Percentiles rank a stretch among this genome's conserved stretches.
phyloP scores from a whole-genome alignment of 2,888 invertebrate genomes.

The Rotaria macrura region DNA sequence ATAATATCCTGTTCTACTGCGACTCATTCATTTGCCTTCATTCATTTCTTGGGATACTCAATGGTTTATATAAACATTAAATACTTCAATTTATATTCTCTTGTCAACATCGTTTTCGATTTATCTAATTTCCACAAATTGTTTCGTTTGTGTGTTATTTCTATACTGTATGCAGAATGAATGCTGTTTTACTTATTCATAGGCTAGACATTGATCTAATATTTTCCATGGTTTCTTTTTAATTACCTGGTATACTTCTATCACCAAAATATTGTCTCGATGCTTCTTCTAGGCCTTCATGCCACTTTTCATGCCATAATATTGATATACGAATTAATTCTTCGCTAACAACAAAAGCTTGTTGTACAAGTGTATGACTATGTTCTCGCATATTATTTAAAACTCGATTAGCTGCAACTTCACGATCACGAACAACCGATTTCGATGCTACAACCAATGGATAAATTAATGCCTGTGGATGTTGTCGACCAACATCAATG shows the following conservation, averaged over 20 bases:
- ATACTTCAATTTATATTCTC: too few species aligned
- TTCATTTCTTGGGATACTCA: too few species aligned
- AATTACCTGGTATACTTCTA: slow-evolving; percentile 46
- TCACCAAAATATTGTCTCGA: slow-evolving; percentile 90
- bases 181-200: too few species aligned
- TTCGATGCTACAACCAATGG: slow-evolving; percentile 93
- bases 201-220: too few species aligned
- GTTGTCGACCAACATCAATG: slow-evolving; percentile 89
- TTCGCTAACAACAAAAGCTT: slow-evolving; percentile 87
- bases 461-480: slow-evolving; percentile 93
- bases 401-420: slow-evolving; percentile 83
- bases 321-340: slow-evolving; percentile 94
- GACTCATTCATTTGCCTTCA: too few species aligned
- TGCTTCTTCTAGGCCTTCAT: slow-evolving; percentile 76
- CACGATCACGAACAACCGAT: background rate
- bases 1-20: too few species aligned
- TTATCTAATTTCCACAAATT: too few species aligned
- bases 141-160: too few species aligned
- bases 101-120: too few species aligned
- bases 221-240: too few species aligned
- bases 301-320: slow-evolving; percentile 98
- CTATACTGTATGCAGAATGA: too few species aligned
- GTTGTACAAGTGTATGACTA: slow-evolving; percentile 77
- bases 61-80: too few species aligned
- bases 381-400: slow-evolving; percentile 89